phyloP scores from a whole-genome alignment of 2,113 vertebrate genomes.

The Bagarius yarrelli region DNA sequence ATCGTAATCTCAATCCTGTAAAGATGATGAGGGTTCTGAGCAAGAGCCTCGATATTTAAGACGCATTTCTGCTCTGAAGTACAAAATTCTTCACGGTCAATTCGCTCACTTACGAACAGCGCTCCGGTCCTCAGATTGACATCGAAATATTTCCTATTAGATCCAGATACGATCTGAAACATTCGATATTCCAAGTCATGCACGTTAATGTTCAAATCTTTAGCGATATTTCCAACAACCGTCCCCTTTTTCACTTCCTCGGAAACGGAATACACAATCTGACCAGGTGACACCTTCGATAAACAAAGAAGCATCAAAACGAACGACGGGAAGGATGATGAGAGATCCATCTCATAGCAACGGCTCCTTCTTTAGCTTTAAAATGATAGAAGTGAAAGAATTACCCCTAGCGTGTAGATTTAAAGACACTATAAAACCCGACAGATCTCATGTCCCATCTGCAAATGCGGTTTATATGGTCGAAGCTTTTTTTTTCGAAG shows the following conservation, averaged over 20 bases:
- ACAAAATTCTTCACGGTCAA: constrained; percentile 73
- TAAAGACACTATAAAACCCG: not conserved
- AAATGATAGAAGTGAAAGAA: not conserved
- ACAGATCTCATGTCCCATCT: not conserved
- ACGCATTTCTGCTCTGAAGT: constrained; percentile 59
- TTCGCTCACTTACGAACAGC: constrained; percentile 65
- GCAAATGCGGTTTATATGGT: not conserved
- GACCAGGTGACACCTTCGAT: constrained; percentile 55
- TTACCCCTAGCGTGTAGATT: not conserved
- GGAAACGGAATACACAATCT: constrained; percentile 66
- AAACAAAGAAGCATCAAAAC: constrained; percentile 52
- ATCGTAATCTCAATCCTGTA: constrained; percentile 68
- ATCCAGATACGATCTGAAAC: constrained; percentile 61
- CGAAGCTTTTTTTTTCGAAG: no score
- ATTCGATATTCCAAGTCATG: constrained; percentile 58
- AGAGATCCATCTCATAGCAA: not conserved
- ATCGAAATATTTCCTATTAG: constrained; percentile 63
- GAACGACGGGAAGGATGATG: not conserved
- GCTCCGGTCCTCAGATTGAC: constrained; percentile 64
- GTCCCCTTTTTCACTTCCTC: constrained; percentile 72
- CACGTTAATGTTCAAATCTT: constrained; percentile 67
- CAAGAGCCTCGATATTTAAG: constrained; percentile 65
- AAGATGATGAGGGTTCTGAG: constrained; percentile 64
- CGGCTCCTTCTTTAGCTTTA: not conserved
- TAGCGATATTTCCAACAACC: constrained; percentile 69